Evolutionary conservation across 2,888 invertebrate genomes (phyloP).

Genomic region (Bellardia pandia): DNA sequence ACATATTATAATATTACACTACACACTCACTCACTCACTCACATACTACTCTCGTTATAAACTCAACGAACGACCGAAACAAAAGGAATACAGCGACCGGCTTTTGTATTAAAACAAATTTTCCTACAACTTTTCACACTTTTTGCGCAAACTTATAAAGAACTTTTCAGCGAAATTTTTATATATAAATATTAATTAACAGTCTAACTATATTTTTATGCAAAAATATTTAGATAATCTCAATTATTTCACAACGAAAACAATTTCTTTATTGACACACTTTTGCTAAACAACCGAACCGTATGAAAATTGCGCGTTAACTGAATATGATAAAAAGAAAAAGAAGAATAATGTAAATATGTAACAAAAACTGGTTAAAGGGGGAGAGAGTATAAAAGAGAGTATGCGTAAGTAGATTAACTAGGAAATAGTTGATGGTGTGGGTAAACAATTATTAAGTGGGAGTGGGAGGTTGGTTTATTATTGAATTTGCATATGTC

Average conservation of each 20-base stretch:
- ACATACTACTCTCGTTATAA: background rate
- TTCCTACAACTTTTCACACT: background rate
- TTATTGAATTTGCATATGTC: no score
- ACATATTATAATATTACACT: background rate
- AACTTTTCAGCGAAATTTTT: background rate
- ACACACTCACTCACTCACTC: background rate
- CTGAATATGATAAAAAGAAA: background rate
- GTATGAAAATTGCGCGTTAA: slow-evolving; percentile 6
- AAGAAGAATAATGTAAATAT: background rate
- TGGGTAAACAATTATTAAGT: no score
- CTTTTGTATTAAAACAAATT: background rate
- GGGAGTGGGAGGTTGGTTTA: no score
- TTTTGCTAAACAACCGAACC: background rate
- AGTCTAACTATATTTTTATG: background rate
- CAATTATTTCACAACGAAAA: slow-evolving; percentile 5
- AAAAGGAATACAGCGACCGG: background rate
- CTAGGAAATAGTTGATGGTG: no score
- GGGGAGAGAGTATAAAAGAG: no score
- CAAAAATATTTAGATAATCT: slow-evolving; percentile 12
- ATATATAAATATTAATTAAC: background rate
- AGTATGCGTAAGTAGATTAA: no score
- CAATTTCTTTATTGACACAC: background rate
- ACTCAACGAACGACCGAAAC: background rate
- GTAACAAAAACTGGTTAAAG: background rate
- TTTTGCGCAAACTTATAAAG: slow-evolving; percentile 10